Evolutionary conservation across 2,113 vertebrate species (phyloP).

Genomic region (Serilophus lunatus): DNA sequence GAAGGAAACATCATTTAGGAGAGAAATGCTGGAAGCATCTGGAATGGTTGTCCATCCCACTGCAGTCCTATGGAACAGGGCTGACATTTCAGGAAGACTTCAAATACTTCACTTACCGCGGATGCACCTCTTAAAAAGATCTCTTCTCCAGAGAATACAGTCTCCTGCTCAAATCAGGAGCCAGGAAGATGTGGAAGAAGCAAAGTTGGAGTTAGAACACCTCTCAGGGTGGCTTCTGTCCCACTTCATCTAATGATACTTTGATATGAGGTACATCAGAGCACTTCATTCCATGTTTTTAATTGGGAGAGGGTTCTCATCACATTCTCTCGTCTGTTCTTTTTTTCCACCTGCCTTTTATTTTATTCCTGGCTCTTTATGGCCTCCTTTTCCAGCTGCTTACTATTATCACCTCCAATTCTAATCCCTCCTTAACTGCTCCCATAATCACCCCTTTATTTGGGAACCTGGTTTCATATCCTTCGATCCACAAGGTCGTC

Average conservation of each 20-base stretch:
- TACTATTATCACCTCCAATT: background rate
- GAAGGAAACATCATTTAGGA: background rate
- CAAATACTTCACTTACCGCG: background rate
- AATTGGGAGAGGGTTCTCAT: background rate
- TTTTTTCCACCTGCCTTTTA: background rate
- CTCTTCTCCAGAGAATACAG: background rate
- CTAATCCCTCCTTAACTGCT: conserved; percentile 27
- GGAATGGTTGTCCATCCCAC: accelerated
- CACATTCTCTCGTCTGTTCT: background rate
- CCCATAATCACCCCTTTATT: conserved; percentile 36
- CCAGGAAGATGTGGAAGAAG: background rate
- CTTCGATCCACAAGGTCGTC: background rate
- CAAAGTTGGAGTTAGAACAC: background rate
- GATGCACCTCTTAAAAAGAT: background rate
- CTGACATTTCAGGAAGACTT: background rate
- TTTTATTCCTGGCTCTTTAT: background rate
- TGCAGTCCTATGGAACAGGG: background rate
- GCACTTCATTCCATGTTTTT: background rate
- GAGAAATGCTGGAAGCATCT: background rate
- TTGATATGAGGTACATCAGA: background rate
- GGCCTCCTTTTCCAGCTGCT: conserved; percentile 29
- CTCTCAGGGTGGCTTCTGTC: background rate
- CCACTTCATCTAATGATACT: background rate
- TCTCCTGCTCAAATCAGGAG: background rate
- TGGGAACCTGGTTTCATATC: background rate